A percentile compares a stretch with the other conserved stretches of the same genome.
Conservation (phyloP, 2,113 vertebrate species). For the Andinoacara biseriatus region DNA sequence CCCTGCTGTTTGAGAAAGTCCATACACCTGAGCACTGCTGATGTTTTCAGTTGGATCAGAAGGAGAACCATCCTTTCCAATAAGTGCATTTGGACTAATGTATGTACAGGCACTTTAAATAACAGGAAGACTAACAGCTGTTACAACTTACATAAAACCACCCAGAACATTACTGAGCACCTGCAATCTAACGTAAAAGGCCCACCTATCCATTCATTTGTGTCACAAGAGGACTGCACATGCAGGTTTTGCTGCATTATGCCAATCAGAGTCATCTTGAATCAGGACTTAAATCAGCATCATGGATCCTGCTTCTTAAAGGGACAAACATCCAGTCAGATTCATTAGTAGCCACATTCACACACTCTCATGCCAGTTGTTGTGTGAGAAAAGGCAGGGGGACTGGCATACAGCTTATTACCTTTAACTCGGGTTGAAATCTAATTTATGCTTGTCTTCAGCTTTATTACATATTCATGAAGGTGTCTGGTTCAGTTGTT, state of each 20-base stretch:
- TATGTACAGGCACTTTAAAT: background rate
- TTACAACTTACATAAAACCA: background rate
- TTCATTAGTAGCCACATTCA: background rate
- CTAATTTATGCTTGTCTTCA: background rate
- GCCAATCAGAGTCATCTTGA: background rate
- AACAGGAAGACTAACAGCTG: background rate
- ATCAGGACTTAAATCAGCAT: background rate
- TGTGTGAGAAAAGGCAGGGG: background rate
- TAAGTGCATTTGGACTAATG: background rate
- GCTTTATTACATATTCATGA: background rate
- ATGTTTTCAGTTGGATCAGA: background rate
- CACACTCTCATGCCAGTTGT: background rate
- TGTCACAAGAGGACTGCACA: background rate
- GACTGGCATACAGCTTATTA: background rate
- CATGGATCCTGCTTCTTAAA: background rate
- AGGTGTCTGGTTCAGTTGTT: conserved; percentile 3
- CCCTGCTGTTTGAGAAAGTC: conserved; percentile 34
- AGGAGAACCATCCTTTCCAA: background rate
- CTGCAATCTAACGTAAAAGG: too few relatives aligned
- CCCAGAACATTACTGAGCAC: background rate
- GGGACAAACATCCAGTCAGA: background rate
- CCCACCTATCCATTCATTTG: background rate
- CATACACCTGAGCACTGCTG: background rate
- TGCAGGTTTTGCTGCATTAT: background rate
- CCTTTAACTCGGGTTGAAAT: background rate